These are phyloP conservation scores for Pollenia angustigena DNA, from an alignment of 2,888 invertebrate genomes.

Conservation along the genomic window DNA sequence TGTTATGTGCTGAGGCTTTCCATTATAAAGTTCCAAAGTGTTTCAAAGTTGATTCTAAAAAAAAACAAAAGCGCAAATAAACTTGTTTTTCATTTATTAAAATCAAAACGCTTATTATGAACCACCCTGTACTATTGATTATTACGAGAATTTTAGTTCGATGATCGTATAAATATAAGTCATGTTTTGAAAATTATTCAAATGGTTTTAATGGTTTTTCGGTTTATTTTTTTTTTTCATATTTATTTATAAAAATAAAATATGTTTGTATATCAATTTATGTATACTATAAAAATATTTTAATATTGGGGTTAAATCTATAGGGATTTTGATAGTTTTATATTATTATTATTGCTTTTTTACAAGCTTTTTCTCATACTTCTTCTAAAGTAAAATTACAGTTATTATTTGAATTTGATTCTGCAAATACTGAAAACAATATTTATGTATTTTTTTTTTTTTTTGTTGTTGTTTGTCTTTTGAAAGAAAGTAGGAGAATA, in stretches of 20 bases:
- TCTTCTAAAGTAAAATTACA: conserved; percentile 1
- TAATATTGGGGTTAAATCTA: conserved; percentile 47
- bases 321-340: conserved; percentile 41
- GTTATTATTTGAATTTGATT: conserved; percentile 16
- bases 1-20: too few relatives aligned
- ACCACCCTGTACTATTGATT: not conserved
- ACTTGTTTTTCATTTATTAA: too few relatives aligned
- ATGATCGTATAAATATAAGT: not conserved
- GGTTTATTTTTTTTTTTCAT: conserved; percentile 22
- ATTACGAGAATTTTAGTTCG: not conserved
- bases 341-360: conserved; percentile 21
- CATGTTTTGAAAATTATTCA: conserved; percentile 24
- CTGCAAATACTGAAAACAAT: not conserved
- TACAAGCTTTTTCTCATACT: not conserved
- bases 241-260: conserved; percentile 41
- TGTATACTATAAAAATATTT: conserved; percentile 11
- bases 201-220: conserved; percentile 53
- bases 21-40: too few relatives aligned
- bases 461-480: not conserved
- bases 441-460: not conserved
- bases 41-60: too few relatives aligned
- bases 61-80: too few relatives aligned
- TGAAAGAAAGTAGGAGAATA: not conserved
- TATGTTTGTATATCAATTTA: not conserved
- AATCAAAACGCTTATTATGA: too few relatives aligned